Conservation (phyloP, 2,888 invertebrate species). For the Nomada fucata region DNA sequence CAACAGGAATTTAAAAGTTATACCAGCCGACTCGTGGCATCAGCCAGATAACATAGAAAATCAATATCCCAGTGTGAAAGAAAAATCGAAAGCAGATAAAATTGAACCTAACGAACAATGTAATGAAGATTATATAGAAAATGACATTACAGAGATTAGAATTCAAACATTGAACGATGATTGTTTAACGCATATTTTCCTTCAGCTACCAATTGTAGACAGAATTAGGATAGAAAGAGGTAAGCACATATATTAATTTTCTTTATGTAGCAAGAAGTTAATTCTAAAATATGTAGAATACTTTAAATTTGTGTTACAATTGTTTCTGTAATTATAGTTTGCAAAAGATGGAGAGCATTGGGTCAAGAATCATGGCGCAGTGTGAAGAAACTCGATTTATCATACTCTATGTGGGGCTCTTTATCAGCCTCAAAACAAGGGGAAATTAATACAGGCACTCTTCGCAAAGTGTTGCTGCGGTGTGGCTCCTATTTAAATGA, state of each 20-base stretch:
- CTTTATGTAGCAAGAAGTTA: background rate
- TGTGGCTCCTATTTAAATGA: conserved; percentile 84
- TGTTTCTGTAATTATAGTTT: conserved; percentile 80
- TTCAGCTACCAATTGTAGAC: conserved; percentile 85
- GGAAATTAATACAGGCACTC: conserved; percentile 71
- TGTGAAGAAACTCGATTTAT: conserved; percentile 79
- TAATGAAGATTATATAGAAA: conserved; percentile 60
- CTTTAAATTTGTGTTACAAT: background rate
- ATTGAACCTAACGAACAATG: conserved; percentile 52
- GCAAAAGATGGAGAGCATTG: conserved; percentile 86
- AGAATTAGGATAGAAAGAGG: conserved; percentile 86
- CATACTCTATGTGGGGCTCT: conserved; percentile 70
- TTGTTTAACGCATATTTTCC: conserved; percentile 86
- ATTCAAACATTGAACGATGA: conserved; percentile 86
- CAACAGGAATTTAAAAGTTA: conserved; percentile 83
- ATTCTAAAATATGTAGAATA: conserved; percentile 7
- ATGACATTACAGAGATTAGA: conserved; percentile 67
- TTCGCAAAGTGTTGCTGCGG: conserved; percentile 85
- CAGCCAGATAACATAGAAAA: conserved; percentile 85
- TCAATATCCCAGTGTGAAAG: conserved; percentile 65
- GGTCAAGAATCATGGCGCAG: conserved; percentile 85
- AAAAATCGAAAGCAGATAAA: conserved; percentile 59
- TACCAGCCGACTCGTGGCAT: conserved; percentile 88
- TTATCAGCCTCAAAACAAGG: conserved; percentile 31
- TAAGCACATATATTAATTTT: conserved; percentile 51